A percentile compares a stretch with the other conserved stretches of the same genome.
Evolutionary conservation across 1,140 invertebrate genomes (phyloP).

Genomic region (Bradynema listronoti): DNA sequence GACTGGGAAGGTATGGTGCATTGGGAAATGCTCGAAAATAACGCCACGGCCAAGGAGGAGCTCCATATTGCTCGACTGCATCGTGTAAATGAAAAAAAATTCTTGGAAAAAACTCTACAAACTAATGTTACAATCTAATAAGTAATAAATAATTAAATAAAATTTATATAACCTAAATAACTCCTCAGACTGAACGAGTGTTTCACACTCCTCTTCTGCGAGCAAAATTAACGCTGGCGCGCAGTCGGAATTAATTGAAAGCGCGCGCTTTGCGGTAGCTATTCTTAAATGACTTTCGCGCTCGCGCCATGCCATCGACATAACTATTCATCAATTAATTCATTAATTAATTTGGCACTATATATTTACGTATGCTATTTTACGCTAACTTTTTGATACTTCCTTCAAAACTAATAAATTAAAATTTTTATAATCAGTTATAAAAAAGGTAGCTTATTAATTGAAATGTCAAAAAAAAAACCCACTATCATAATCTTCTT

Average conservation of each 20-base stretch:
- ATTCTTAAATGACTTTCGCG: conserved; percentile 82
- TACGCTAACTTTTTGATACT: too few relatives aligned
- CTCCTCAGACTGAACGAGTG: conserved; percentile 68
- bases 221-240: conserved; percentile 87
- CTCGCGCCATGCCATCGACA: conserved; percentile 95
- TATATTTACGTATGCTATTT: too few relatives aligned
- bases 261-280: conserved; percentile 80
- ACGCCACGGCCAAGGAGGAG: too few relatives aligned
- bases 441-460: neutral
- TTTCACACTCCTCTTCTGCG: conserved; percentile 89
- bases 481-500: conserved; percentile 81
- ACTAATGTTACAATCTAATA: too few relatives aligned
- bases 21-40: too few relatives aligned
- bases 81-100: too few relatives aligned
- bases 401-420: too few relatives aligned
- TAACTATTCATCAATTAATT: conserved; percentile 64
- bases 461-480: conserved; percentile 13
- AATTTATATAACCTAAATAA: conserved; percentile 26
- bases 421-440: too few relatives aligned
- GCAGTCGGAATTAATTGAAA: conserved; percentile 85
- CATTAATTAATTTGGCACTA: conserved; percentile 11
- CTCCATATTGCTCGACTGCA: too few relatives aligned
- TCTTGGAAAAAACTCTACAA: too few relatives aligned
- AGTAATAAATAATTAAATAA: too few relatives aligned
- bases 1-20: too few relatives aligned